These are phyloP conservation scores for Platalea minor DNA, from an alignment of 2,797 vertebrate genomes.

Conservation along the genomic window DNA sequence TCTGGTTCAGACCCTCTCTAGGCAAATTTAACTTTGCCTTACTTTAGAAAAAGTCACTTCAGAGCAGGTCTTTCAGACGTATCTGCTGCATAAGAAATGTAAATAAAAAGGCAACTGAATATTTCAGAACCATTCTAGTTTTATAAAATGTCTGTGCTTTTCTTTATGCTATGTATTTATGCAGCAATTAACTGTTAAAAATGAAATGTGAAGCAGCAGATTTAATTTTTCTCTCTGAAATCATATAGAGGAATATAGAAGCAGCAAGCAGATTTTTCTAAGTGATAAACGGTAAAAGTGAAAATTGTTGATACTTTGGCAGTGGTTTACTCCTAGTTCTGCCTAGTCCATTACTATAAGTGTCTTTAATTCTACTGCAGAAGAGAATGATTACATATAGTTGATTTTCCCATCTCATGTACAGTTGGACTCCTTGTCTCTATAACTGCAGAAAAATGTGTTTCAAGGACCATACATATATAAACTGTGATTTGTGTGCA, in stretches of 20 bases:
- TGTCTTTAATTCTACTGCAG: slow-evolving; percentile 7
- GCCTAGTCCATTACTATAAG: background rate
- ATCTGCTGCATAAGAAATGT: background rate
- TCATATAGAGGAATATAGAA: background rate
- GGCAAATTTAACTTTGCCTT: slow-evolving; percentile 9
- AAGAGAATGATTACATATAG: background rate
- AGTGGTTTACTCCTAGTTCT: background rate
- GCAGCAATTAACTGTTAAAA: slow-evolving; percentile 39
- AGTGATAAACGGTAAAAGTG: background rate
- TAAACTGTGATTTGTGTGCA: background rate
- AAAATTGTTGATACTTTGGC: background rate
- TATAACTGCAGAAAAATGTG: background rate
- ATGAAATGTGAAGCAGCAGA: background rate
- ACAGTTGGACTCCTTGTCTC: background rate
- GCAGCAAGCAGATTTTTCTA: background rate
- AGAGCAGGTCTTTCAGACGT: background rate
- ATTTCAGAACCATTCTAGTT: background rate
- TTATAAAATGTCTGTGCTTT: background rate
- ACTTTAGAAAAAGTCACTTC: background rate
- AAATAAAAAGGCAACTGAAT: background rate
- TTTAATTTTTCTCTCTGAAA: slow-evolving; percentile 11
- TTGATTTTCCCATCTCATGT: background rate
- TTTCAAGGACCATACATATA: background rate
- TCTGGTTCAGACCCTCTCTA: background rate
- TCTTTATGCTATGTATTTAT: background rate